Evolutionary conservation across 2,113 vertebrate species (phyloP).

Genomic region (Istiophorus platypterus): DNA sequence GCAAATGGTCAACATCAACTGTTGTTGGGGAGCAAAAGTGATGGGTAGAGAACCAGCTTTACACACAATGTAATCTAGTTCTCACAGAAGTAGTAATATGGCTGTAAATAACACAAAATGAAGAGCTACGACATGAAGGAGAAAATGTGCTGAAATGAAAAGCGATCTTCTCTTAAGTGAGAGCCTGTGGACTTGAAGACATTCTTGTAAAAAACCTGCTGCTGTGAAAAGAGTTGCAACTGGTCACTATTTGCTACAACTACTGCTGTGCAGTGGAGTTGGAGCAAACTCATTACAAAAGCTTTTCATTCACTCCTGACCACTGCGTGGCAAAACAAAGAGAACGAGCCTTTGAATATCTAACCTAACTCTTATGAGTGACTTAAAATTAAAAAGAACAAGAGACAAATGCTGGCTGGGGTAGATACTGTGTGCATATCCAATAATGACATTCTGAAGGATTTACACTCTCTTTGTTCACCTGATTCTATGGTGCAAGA

Average conservation of each 20-base stretch:
- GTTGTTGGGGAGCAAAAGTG: background rate
- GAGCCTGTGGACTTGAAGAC: slow-evolving; percentile 79
- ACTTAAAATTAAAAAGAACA: background rate
- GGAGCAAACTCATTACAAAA: slow-evolving; percentile 87
- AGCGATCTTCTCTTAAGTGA: slow-evolving; percentile 87
- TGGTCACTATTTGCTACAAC: slow-evolving; percentile 86
- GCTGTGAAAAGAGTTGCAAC: slow-evolving; percentile 88
- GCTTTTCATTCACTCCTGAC: slow-evolving; percentile 86
- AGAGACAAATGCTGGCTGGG: background rate
- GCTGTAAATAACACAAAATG: slow-evolving; percentile 54
- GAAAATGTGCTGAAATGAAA: slow-evolving; percentile 73
- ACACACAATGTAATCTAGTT: slow-evolving; percentile 47
- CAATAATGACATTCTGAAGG: background rate
- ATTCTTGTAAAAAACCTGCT: slow-evolving; percentile 86
- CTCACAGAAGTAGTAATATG: slow-evolving; percentile 38
- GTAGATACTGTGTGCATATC: background rate
- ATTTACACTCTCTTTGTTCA: background rate
- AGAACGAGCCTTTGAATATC: slow-evolving; percentile 81
- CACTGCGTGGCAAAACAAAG: slow-evolving; percentile 77
- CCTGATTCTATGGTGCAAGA: background rate
- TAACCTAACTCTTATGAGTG: slow-evolving; percentile 79
- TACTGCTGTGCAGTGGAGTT: slow-evolving; percentile 83
- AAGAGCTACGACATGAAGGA: slow-evolving; percentile 46
- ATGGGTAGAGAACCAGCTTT: background rate
- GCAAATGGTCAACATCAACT: slow-evolving; percentile 58